Conservation (phyloP, 2,797 vertebrate species). For the Prionace glauca region DNA sequence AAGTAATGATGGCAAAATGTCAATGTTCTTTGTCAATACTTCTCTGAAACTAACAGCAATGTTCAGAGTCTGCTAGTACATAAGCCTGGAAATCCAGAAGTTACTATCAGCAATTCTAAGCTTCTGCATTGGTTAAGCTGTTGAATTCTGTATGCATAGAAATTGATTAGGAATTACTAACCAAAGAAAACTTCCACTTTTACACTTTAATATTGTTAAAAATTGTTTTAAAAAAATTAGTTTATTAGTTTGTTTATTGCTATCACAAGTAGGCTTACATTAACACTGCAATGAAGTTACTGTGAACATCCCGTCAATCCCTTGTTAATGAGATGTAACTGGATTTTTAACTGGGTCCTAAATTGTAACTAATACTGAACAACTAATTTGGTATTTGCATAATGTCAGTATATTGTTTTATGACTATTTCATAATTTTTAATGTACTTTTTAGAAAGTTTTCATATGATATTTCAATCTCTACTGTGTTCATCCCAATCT, state of each 20-base stretch:
- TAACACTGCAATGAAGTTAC: no score
- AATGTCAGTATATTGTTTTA: background rate
- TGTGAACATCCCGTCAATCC: no score
- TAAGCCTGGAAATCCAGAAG: background rate
- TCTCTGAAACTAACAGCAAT: background rate
- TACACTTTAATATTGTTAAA: background rate
- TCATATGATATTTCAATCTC: background rate
- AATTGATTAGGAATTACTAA: background rate
- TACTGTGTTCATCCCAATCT: background rate
- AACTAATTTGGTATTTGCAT: background rate
- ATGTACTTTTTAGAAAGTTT: background rate
- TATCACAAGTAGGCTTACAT: no score
- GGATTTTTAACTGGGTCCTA: background rate
- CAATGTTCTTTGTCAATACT: background rate
- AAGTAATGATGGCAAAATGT: background rate
- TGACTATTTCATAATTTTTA: background rate
- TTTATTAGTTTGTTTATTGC: no score
- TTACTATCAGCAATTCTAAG: background rate
- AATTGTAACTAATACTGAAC: background rate
- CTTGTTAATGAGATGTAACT: background rate
- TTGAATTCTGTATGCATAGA: background rate
- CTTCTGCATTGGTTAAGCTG: background rate
- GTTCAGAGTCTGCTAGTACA: background rate
- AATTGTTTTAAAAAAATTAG: background rate
- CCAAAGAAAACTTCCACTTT: background rate